Base-by-base conservation (phyloP, 2,888 invertebrate species). In the Cosmopolites sordidus region DNA sequence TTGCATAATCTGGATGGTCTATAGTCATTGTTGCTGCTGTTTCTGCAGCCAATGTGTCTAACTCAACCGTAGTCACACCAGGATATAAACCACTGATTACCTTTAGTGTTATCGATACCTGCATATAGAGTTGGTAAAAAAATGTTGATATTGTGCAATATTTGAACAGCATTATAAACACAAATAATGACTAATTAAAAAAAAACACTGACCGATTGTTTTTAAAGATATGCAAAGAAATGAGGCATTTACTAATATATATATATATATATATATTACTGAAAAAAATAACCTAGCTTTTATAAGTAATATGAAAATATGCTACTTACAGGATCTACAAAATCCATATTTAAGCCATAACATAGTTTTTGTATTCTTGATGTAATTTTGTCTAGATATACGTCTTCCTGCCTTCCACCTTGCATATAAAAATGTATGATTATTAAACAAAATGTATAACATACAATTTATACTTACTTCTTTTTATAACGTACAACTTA, bases 21-120 rank as follows among this genome's bases (percentile, higher is more conserved):
- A 94, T 94, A 0, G 98, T 97, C 89, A 97, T 90, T 22, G 92
- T 92, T 9, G 98, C 98, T n/a, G 98, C 93, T 37, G 92, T 98
- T 76, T 99, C 98, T 0, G 99, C 99, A 40, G 99, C 98, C 59
- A 99, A 78, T 72, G 96, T 98, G 74, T 99, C 99, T 63, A 99
- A 76, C 72, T 99, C 96, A 14, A 94, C 89, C 0, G 98, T 99
- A 5, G 94, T 94, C 1, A 99, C 97, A 11, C 98, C 98, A 56
- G 91, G 86, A 73, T 97, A 98, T 37, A 99, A 80, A 0, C 98
- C 98, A 74, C 79, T 91, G 62, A 98, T 94, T 0, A 98, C 97
- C 76, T 94, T 93, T 60, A 89, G 74, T 0, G 93, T 92, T 56
- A 94, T 91, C 43, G 86, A 54, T 11, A 63, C 48, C 65, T 65